Conservation (phyloP, 1,140 invertebrate genomes). For the Armadillidium nasatum region DNA sequence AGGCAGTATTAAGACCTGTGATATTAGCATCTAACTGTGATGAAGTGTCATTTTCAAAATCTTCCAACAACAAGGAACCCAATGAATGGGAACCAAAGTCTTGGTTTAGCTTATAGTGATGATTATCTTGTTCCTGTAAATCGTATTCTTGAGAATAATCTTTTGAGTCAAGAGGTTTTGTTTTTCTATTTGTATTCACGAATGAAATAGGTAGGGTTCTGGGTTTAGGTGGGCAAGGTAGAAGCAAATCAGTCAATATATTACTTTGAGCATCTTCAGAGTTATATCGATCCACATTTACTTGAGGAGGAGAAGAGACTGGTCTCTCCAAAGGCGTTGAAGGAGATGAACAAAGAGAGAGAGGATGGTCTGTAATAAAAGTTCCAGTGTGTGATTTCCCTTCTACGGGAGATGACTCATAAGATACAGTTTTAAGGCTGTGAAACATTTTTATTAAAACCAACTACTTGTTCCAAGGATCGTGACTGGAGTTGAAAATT, state of each 20-base stretch:
- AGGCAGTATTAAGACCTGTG: background rate
- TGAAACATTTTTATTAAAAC: too few relatives aligned
- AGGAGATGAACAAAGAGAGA: background rate
- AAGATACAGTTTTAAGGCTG: background rate
- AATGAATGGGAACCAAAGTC: too few relatives aligned
- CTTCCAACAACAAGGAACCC: background rate
- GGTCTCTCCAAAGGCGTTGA: background rate
- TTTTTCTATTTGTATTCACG: too few relatives aligned
- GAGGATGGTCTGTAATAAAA: background rate
- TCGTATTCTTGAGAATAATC: too few relatives aligned
- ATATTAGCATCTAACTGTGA: background rate
- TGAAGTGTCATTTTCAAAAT: background rate
- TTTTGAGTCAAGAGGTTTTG: too few relatives aligned
- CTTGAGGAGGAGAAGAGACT: background rate
- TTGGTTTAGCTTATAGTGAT: too few relatives aligned
- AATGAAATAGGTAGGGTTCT: too few relatives aligned
- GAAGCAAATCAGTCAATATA: too few relatives aligned
- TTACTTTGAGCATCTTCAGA: too few relatives aligned
- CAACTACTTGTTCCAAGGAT: background rate
- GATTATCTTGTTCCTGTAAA: too few relatives aligned
- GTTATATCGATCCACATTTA: background rate
- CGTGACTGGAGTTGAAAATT: conserved; percentile 27
- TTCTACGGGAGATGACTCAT: background rate
- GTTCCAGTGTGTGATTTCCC: background rate
- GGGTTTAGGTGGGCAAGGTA: too few relatives aligned